Evolutionary conservation across 2,888 invertebrate genomes (phyloP), one percentile per base, ranked within the genome.

Genomic region (Nemoura dubitans): DNA sequence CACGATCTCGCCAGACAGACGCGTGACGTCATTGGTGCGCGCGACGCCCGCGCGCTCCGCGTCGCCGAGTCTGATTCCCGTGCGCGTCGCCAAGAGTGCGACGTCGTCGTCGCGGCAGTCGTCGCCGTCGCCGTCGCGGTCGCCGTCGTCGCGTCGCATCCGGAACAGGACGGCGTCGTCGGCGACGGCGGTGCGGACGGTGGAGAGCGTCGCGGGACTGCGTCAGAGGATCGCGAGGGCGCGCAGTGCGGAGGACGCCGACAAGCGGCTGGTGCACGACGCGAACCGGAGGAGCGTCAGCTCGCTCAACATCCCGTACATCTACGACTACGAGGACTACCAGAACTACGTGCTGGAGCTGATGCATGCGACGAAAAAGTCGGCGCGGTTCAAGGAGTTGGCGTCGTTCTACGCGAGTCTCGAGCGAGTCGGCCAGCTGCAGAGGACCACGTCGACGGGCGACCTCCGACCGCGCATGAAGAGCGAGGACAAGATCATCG

Each of bases 401-500:
- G 96, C 96, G 90, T 94, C 95, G 86, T 97, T 98, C 91, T 98
- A 98, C 90, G 93, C 95, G 43, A 96, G 96, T 89, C 93, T 98
- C 88, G 98, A 98, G 91, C 94, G 97, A 89, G 95, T 98, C 84
- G 96, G 96, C 0, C 95, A 97, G 89, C 91, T 98, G 87, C 97
- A 98, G 91, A 94, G 94, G 89, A 94, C 95, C 0, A 96, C 96
- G 5, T 96, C 96, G 0, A 93, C 93, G 0, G 93, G 93, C 81
- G 95, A 96, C 89, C 92, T 96, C 84, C 94, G 95, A 85, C 96
- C 96, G 0, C 93, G 96, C 89, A 93, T 94, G 89, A 95, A 93
- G 91, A 95, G 96, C 90, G 95, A 96, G 89, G 96, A 97, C 90
- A 95, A 97, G 90, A 95, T 97, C 14, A 95, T 97, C 88, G 97